A percentile compares a stretch with the other conserved stretches of the same genome.
These are phyloP conservation scores for Acromyrmex charruanus DNA, from an alignment of 1,140 invertebrate species.

Conservation along the genomic window DNA sequence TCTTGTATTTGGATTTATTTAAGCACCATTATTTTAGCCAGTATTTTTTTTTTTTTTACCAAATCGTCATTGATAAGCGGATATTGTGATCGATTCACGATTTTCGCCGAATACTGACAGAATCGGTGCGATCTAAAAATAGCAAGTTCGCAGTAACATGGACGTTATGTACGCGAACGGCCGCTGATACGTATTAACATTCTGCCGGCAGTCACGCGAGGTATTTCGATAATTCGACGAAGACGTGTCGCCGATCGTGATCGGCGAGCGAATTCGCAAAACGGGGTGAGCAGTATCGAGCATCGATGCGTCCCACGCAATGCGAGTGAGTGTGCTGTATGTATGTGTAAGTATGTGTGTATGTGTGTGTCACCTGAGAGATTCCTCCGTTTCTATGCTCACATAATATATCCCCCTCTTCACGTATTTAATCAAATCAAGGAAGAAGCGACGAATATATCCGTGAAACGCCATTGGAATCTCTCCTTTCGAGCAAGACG, in stretches of 20 bases:
- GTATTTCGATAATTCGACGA: slow-evolving; percentile 79
- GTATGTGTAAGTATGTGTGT: not conserved
- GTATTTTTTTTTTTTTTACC: not conserved
- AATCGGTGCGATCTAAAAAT: slow-evolving; percentile 65
- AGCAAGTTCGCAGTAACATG: slow-evolving; percentile 54
- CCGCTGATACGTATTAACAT: slow-evolving; percentile 70
- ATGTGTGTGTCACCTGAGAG: slow-evolving; percentile 37
- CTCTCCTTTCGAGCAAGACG: not conserved
- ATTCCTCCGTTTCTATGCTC: slow-evolving; percentile 36
- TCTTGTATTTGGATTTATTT: not conserved
- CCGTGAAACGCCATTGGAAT: slow-evolving; percentile 31
- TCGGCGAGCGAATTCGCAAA: slow-evolving; percentile 78
- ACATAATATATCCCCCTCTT: slow-evolving; percentile 37
- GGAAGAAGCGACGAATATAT: slow-evolving; percentile 36
- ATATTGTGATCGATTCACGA: not conserved
- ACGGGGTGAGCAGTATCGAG: slow-evolving; percentile 72
- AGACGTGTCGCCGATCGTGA: slow-evolving; percentile 79
- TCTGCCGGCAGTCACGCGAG: slow-evolving; percentile 69
- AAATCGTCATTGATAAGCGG: not conserved
- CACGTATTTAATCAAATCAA: slow-evolving; percentile 41
- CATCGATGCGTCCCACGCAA: slow-evolving; percentile 67
- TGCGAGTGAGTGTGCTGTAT: slow-evolving; percentile 19
- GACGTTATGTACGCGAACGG: slow-evolving; percentile 43
- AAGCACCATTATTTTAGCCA: not conserved
- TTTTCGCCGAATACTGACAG: not conserved